Evolutionary conservation across 2,888 invertebrate species (phyloP).

Genomic region (Pheosia gnoma): DNA sequence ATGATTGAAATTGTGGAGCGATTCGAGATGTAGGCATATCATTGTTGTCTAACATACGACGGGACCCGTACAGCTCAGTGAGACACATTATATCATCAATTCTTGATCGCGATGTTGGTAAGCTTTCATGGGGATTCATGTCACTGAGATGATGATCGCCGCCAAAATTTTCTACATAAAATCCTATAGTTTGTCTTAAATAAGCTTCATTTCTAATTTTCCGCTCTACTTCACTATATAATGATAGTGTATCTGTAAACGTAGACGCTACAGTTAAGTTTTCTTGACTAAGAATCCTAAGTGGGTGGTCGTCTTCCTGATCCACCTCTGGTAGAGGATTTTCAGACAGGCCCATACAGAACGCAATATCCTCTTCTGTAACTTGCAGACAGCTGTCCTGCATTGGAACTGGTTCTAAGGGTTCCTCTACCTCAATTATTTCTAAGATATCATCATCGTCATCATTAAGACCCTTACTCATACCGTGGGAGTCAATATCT

Average conservation of each 20-base stretch:
- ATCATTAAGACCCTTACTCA: constrained; percentile 69
- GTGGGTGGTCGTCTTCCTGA: constrained; percentile 92
- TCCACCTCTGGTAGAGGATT: constrained; percentile 89
- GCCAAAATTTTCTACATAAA: constrained; percentile 81
- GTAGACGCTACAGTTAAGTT: constrained; percentile 96
- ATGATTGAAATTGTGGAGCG: constrained; percentile 87
- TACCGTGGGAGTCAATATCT: constrained; percentile 78
- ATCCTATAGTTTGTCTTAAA: constrained; percentile 82
- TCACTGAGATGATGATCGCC: constrained; percentile 61
- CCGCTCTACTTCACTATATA: constrained; percentile 87
- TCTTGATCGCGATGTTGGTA: constrained; percentile 80
- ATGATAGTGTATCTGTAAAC: constrained; percentile 90
- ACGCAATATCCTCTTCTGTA: constrained; percentile 96
- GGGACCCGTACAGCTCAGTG: constrained; percentile 92
- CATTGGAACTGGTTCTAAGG: constrained; percentile 92
- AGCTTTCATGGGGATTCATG: constrained; percentile 77
- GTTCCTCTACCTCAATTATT: constrained; percentile 92
- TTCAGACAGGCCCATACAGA: constrained; percentile 90
- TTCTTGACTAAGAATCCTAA: constrained; percentile 95
- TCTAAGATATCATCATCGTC: constrained; percentile 89
- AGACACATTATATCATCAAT: constrained; percentile 92
- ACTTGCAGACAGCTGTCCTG: constrained; percentile 95
- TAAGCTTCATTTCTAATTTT: constrained; percentile 86
- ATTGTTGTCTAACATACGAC: constrained; percentile 88
- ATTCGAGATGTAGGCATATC: constrained; percentile 82